Evolutionary conservation across 2,113 vertebrate genomes (phyloP).

Genomic region (Apodemus speciosus): DNA sequence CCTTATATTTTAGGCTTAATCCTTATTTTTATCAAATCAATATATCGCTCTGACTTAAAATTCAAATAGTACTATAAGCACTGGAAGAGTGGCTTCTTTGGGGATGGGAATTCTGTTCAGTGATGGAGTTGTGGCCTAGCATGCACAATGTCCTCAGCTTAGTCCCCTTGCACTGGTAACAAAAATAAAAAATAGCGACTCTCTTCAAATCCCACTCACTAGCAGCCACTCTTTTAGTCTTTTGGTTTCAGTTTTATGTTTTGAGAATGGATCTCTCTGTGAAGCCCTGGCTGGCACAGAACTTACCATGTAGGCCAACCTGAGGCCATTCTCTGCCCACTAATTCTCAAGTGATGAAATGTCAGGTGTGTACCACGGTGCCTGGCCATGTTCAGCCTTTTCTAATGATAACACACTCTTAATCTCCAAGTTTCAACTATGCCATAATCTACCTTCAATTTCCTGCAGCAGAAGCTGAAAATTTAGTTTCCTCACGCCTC

Average conservation of each 20-base stretch:
- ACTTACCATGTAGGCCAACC: background rate
- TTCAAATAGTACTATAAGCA: background rate
- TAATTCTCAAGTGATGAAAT: background rate
- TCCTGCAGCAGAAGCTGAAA: background rate
- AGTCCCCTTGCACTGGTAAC: background rate
- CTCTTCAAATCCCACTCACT: background rate
- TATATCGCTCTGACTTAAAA: background rate
- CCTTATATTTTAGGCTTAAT: slow-evolving; percentile 3
- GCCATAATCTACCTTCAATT: background rate
- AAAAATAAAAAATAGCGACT: too few species aligned
- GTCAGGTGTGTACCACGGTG: background rate
- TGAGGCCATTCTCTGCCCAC: background rate
- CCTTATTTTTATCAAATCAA: background rate
- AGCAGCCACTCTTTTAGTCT: background rate
- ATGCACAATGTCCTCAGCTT: background rate
- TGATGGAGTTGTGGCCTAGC: background rate
- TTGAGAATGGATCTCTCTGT: background rate
- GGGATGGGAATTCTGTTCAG: background rate
- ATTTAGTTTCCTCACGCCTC: background rate
- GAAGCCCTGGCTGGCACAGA: background rate
- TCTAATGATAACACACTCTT: background rate
- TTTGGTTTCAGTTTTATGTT: background rate
- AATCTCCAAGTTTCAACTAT: background rate
- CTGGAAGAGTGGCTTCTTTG: background rate
- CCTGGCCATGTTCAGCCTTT: background rate